Percentiles rank a stretch among this genome's conserved stretches.
Conservation (phyloP, 2,113 vertebrate species). For the Glaucidium brasilianum region DNA sequence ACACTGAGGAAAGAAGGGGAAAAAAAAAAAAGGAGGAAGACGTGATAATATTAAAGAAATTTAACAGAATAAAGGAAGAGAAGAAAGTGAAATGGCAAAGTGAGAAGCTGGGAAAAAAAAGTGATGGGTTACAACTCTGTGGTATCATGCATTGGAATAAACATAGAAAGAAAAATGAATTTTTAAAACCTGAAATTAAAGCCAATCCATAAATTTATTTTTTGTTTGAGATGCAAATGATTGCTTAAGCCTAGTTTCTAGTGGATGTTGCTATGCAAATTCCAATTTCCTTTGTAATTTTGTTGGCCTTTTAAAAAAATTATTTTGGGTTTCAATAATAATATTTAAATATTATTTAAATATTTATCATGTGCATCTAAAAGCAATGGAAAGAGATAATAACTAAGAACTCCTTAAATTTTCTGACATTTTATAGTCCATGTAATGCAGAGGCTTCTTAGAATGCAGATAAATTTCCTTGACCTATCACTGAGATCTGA, state of each 20-base stretch:
- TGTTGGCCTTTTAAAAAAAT: not conserved
- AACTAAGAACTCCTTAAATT: not conserved
- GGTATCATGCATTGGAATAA: not conserved
- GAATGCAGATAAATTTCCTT: not conserved
- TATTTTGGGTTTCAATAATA: not conserved
- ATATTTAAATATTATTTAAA: not conserved
- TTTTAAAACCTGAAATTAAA: not conserved
- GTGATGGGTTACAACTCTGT: not conserved
- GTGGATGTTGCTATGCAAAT: not conserved
- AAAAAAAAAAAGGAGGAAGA: not conserved
- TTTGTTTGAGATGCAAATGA: not conserved
- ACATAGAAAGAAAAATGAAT: not conserved
- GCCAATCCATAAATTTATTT: not conserved
- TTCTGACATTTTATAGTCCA: not conserved
- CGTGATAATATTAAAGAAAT: not conserved
- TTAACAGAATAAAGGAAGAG: not conserved
- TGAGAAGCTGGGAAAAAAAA: not conserved
- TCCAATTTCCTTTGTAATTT: not conserved
- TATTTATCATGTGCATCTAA: not conserved
- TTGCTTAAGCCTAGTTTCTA: not conserved
- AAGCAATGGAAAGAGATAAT: not conserved
- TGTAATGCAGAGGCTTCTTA: not conserved
- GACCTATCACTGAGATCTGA: slow-evolving; percentile 9
- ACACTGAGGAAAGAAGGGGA: not conserved
- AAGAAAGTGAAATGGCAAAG: not conserved